A percentile compares a stretch with the other conserved stretches of the same genome.
Evolutionary conservation across 2,888 invertebrate genomes (phyloP).

Genomic region (Lycophotia porphyrea): DNA sequence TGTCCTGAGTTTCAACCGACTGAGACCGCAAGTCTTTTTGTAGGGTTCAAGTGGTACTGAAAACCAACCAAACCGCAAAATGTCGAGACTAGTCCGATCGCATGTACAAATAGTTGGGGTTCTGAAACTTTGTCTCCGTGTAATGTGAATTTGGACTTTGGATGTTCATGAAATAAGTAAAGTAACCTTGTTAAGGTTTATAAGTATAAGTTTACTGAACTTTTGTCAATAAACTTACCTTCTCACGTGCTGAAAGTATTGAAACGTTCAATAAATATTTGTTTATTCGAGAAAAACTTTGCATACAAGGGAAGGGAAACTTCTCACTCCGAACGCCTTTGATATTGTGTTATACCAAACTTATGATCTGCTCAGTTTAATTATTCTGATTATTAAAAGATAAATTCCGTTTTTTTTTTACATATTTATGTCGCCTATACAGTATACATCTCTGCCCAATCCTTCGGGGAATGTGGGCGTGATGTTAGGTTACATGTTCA

Average conservation of each 20-base stretch:
- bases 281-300: background rate
- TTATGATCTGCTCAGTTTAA: background rate
- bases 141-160: constrained; percentile 14
- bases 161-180: constrained; percentile 5
- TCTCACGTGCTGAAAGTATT: background rate
- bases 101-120: constrained; percentile 17
- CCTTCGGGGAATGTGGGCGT: too few relatives aligned
- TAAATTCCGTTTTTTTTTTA: too few relatives aligned
- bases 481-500: background rate
- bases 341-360: background rate
- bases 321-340: background rate
- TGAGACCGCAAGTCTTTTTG: constrained; percentile 29
- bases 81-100: constrained; percentile 33
- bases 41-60: constrained; percentile 27
- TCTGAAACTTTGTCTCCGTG: constrained; percentile 33
- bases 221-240: background rate
- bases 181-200: background rate
- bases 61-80: constrained; percentile 44
- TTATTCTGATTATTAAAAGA: background rate
- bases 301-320: too few relatives aligned
- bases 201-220: background rate
- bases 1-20: background rate
- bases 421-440: background rate
- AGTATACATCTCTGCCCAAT: too few relatives aligned
- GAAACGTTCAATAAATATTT: background rate